A percentile compares a stretch with the other conserved stretches of the same genome.
These are phyloP conservation scores for Drosophila rhopaloa DNA, from an alignment of 1,140 invertebrate species.

Conservation along the genomic window DNA sequence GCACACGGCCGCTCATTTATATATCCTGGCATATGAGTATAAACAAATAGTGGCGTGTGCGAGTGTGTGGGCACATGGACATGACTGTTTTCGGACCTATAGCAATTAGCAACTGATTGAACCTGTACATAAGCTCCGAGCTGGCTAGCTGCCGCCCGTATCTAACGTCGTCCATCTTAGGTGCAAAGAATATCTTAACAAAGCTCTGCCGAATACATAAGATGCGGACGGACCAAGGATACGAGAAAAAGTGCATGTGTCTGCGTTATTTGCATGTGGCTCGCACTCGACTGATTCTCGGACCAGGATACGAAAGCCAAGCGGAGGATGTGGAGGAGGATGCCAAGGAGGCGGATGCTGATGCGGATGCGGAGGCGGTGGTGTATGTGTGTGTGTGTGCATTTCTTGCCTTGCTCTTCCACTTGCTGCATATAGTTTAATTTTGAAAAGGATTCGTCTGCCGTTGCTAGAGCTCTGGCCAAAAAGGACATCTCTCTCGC, in stretches of 20 bases:
- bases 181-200: slow-evolving; percentile 80
- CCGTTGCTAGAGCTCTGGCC: slow-evolving; percentile 71
- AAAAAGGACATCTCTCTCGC: slow-evolving; percentile 44
- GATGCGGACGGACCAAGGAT: slow-evolving; percentile 61
- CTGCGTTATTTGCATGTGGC: slow-evolving; percentile 81
- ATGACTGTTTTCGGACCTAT: slow-evolving; percentile 60
- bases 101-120: slow-evolving; percentile 81
- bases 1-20: slow-evolving; percentile 17
- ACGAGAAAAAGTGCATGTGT: slow-evolving; percentile 81
- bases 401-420: slow-evolving; percentile 68
- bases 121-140: slow-evolving; percentile 67
- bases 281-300: slow-evolving; percentile 70
- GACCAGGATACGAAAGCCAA: slow-evolving; percentile 50
- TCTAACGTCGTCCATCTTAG: slow-evolving; percentile 72
- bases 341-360: slow-evolving; percentile 2
- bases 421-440: slow-evolving; percentile 79
- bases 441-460: slow-evolving; percentile 80
- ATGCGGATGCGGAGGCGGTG: no score
- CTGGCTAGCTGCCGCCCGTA: slow-evolving; percentile 33
- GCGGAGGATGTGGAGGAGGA: slow-evolving; percentile 7
- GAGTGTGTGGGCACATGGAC: slow-evolving; percentile 6
- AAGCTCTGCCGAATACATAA: slow-evolving; percentile 76
- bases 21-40: slow-evolving; percentile 41
- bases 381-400: slow-evolving; percentile 19
- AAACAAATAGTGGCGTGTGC: slow-evolving; percentile 29